Evolutionary conservation across 2,113 vertebrate genomes (phyloP).

Genomic region (Microtus ochrogaster): DNA sequence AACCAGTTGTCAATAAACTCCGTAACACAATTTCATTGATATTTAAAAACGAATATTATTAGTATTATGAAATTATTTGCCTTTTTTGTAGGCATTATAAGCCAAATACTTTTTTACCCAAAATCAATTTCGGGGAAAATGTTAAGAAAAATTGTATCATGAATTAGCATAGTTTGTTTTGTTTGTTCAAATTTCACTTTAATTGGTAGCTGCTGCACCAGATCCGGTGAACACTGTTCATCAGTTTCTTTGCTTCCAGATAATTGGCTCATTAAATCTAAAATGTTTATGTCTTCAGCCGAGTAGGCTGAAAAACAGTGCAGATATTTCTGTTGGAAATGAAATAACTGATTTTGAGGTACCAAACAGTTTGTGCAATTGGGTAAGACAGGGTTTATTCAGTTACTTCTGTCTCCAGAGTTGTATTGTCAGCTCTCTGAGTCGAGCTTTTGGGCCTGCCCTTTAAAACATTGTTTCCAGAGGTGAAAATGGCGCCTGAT

Average conservation of each 20-base stretch:
- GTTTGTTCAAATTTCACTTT: conserved; percentile 58
- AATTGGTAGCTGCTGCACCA: conserved; percentile 61
- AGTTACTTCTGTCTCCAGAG: conserved; percentile 78
- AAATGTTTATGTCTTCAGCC: conserved; percentile 43
- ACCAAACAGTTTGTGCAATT: conserved; percentile 88
- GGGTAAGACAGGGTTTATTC: conserved; percentile 84
- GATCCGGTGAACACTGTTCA: conserved; percentile 66
- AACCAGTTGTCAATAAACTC: conserved; percentile 79
- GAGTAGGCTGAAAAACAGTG: conserved; percentile 61
- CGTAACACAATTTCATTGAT: conserved; percentile 79
- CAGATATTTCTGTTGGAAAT: conserved; percentile 69
- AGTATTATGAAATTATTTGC: conserved; percentile 80
- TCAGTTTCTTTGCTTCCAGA: conserved; percentile 56
- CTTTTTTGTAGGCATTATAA: conserved; percentile 82
- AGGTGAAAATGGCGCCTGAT: conserved; percentile 73
- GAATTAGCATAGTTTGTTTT: conserved; percentile 59
- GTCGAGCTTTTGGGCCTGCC: conserved; percentile 71
- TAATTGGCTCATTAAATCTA: conserved; percentile 65
- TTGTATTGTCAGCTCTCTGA: conserved; percentile 75
- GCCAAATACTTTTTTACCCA: conserved; percentile 83
- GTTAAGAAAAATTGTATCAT: conserved; percentile 68
- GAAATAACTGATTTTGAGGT: conserved; percentile 82
- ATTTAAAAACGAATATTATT: conserved; percentile 79
- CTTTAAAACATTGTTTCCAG: conserved; percentile 75
- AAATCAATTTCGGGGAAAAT: conserved; percentile 78